Evolutionary conservation across 2,113 vertebrate species (phyloP), one percentile per base, ranked within the genome.

Genomic region (Lathamus discolor): DNA sequence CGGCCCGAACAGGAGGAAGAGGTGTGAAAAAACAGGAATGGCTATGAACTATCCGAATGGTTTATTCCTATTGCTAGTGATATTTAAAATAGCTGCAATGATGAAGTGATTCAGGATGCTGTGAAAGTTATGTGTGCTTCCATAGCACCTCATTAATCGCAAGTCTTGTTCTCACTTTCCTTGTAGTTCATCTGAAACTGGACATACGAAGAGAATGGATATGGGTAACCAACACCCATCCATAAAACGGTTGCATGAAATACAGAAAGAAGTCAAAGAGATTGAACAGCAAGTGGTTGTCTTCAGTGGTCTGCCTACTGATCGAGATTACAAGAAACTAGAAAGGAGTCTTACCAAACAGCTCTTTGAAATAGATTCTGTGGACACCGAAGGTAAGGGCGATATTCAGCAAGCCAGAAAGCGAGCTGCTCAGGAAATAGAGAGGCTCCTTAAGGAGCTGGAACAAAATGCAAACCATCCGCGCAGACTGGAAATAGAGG

Each of bases 391-490:
- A 97, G 99, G 99, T 8, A 98, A 98, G 22, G 97, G 98, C 0
- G 99, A 99, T 52, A 97, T 99, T 84, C 99, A 99, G 97, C 98
- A 98, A 82, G 99, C 98, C 2, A 97, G 99, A 6, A 99, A 99
- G 96, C 96, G 98, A 46, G 99, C 98, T 1, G 99, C 99, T 2
- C 99, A 99, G 88, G 99, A 99, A 91, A 98, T 98, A 2, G 99
- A 99, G 89, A 98, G 98, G 17, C 97, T 99, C 22, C 98, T 99
- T 54, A 99, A 98, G 39, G 99, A 99, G 91, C 93, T 99, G 97
- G 99, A 99, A 95, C 99, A 99, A 97, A 99, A 98, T 62, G 98
- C 98, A 59, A 98, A 98, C n/a, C 99, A 99, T 89, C 99, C 99
- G 0, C 98, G 98, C 75, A 98, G 99, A 3, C 79, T 98, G 51